Evolutionary conservation across 2,113 vertebrate species (phyloP), one percentile per base, ranked within the genome.

Genomic region (Cyprinodon brontotheroides): DNA sequence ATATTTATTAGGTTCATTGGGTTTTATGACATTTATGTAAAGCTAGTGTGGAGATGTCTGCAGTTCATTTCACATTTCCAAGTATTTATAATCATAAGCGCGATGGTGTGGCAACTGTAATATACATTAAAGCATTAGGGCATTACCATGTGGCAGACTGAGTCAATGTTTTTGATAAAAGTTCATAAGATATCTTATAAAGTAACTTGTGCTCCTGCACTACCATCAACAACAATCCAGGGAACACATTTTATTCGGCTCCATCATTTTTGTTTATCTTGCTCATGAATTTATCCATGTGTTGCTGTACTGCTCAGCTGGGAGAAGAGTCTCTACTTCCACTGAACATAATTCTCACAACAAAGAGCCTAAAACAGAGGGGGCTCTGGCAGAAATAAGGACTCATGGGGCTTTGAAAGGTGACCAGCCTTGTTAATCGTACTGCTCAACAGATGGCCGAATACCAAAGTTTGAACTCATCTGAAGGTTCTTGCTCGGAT

Each of bases 201-300:
- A 80, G 83, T 78, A 74, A 81, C 72, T 74, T 77, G 64, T 73
- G 73, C 72, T 87, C 69, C 57, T 53, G 65, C 62, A 20, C 69
- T 72, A 67, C 66, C 81, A 78, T 73, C 73, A 83, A 79, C 75
- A 77, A 87, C 66, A 83, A 84, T 65, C 48, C 39, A 40, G 62
- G 77, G 72, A 81, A 77, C 50, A 37, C 65, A 60, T 85, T 85
- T 82, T 83, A 83, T 78, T 89, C 80, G 72, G 70, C 73, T 77
- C 66, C 78, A 86, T 84, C 75, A 60, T 82, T 88, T 73, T 41
- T 85, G 86, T 86, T 85, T 83, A 79, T 82, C 88, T 82, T 48
- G 66, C 71, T 76, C 0, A 8, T 81, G 85, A 81, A 77, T 86
- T 89, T 89, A 83, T 89, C 80, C 80, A 75, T 89, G 88, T 76